phyloP scores from a whole-genome alignment of 2,888 invertebrate genomes.

The Brachynemurus nebulosus region DNA sequence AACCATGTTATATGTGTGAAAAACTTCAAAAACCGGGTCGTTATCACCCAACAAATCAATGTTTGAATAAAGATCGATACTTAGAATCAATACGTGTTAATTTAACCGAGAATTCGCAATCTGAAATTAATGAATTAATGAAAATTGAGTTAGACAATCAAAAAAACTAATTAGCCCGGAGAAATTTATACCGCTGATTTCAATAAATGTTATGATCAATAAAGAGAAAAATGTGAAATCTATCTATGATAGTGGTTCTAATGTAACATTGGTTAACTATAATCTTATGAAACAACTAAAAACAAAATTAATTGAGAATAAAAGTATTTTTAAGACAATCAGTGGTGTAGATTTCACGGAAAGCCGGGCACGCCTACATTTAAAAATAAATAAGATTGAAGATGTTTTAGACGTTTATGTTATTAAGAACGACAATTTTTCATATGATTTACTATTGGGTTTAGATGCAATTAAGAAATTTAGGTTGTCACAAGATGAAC shows the following conservation, averaged over 20 bases:
- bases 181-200: neutral
- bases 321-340: constrained; percentile 6
- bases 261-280: neutral
- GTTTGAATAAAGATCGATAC: neutral
- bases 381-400: constrained; percentile 8
- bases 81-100: neutral
- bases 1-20: neutral
- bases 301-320: constrained; percentile 7
- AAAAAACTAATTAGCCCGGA: neutral
- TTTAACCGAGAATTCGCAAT: neutral
- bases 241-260: neutral
- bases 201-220: neutral
- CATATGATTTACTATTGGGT: constrained; percentile 19
- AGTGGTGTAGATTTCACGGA: constrained; percentile 8
- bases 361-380: constrained; percentile 7
- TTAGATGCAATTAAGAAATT: constrained; percentile 19
- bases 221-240: neutral
- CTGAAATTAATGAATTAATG: neutral
- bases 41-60: neutral
- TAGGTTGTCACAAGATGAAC: constrained; percentile 19
- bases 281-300: too few species aligned
- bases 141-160: neutral
- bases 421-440: constrained; percentile 15
- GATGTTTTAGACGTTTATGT: constrained; percentile 6
- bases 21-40: neutral